A percentile compares a stretch with the other conserved stretches of the same genome.
phyloP scores from a whole-genome alignment of 2,888 invertebrate species.

The Polydrusus cervinus region DNA sequence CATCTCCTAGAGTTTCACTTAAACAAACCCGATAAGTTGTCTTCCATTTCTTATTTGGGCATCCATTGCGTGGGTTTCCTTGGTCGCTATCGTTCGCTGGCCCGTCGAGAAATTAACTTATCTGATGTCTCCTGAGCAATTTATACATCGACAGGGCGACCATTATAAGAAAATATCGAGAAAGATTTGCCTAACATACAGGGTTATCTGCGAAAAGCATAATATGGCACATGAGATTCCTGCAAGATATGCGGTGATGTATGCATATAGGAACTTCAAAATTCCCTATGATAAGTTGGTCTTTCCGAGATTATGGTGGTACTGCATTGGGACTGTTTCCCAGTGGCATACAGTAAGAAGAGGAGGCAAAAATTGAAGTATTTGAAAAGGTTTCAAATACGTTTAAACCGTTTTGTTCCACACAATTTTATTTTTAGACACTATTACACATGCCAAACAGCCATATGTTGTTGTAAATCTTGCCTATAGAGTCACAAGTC shows the following conservation, averaged over 20 bases:
- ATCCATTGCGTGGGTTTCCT: slow-evolving; percentile 49
- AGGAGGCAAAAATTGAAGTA: too few species aligned
- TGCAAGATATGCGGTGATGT: background rate
- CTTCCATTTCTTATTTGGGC: slow-evolving; percentile 51
- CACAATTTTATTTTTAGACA: too few species aligned
- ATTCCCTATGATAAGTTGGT: background rate
- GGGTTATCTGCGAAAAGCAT: slow-evolving; percentile 51
- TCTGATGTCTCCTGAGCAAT: slow-evolving; percentile 64
- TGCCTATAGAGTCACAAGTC: too few species aligned
- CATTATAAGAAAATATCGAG: slow-evolving; percentile 54
- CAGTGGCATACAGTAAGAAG: too few species aligned
- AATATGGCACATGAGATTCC: slow-evolving; percentile 38
- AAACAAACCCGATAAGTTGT: slow-evolving; percentile 33
- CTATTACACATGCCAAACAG: too few species aligned
- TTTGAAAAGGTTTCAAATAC: too few species aligned
- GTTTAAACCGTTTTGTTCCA: too few species aligned
- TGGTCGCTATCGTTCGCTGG: slow-evolving; percentile 50
- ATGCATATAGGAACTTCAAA: slow-evolving; percentile 1
- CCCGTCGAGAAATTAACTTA: slow-evolving; percentile 64
- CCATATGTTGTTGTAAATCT: too few species aligned
- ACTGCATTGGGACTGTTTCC: too few species aligned
- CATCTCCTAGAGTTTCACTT: slow-evolving; percentile 45
- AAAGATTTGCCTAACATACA: slow-evolving; percentile 32
- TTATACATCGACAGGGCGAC: slow-evolving; percentile 61
- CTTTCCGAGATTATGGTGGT: too few species aligned